Evolutionary conservation across 1,140 invertebrate genomes (phyloP), one percentile per base, ranked within the genome.

Genomic region (Parapsyche elsis): DNA sequence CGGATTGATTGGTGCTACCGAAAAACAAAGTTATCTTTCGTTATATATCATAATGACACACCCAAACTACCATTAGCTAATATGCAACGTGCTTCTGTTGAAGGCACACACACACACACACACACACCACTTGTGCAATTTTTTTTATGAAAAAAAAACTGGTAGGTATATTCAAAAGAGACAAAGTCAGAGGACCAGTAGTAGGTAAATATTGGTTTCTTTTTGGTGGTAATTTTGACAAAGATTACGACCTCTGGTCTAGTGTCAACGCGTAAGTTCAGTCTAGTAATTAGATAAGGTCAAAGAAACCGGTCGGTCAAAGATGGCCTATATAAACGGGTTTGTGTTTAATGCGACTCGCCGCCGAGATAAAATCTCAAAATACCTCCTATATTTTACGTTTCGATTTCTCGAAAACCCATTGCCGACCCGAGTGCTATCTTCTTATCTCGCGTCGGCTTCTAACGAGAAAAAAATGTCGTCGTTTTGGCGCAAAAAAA

Each of bases 241-340:
- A 67, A 67, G 14, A 19, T 67, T 67, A 21, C 61, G 19, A 23
- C 24, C 61, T 10, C 59, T 9, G 59, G 21, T 61, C 59, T 61
- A 24, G 44, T 80, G 79, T 80, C 79, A 80, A 71, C 38, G 59
- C 64, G 23, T 76, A 67, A 76, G 79, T 80, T 80, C 79, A 80
- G 61, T 53, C 67, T 21, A 53, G 38, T 80, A 76, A 80, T 80
- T 80, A 80, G 79, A 71, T 80, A 80, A 80, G 79, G 79, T 80
- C 74, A 77, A 24, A 77, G 44, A 77, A 76, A 80, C 79, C 79
- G 59, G 79, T 80, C 46, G 30, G 71, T 23, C 16, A 46, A 76
- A 67, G 79, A 76, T 76, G 79, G 79, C 79, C 79, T 76, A 80
- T 80, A 76, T 80, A 80, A 80, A 80, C 79, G 59, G 46, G 79